phyloP scores from a whole-genome alignment of 1,140 invertebrate species.

The Heliothis subflexa region DNA sequence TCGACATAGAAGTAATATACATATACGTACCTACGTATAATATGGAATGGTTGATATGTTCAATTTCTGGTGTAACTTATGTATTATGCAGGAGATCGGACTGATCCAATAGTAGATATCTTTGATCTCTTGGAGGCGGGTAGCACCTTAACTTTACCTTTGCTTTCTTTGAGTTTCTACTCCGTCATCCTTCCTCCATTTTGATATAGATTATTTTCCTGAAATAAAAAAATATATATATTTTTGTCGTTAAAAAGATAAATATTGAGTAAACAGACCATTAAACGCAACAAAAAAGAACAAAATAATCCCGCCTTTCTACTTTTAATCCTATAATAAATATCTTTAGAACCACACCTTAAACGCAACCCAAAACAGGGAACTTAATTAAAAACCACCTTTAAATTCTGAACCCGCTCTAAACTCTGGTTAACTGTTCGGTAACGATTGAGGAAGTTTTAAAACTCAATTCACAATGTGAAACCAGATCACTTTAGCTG shows the following conservation, averaged over 20 bases:
- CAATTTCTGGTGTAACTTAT: neutral
- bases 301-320: neutral
- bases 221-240: too few relatives aligned
- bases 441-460: slow-evolving; percentile 40
- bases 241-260: too few relatives aligned
- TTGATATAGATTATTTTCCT: too few relatives aligned
- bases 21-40: too few relatives aligned
- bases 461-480: slow-evolving; percentile 48
- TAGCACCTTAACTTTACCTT: neutral
- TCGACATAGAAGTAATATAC: too few relatives aligned
- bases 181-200: too few relatives aligned
- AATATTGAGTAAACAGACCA: neutral
- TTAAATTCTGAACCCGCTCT: slow-evolving; percentile 38
- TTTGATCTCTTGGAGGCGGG: neutral
- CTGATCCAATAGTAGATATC: slow-evolving; percentile 5
- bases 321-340: neutral
- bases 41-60: neutral
- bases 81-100: slow-evolving; percentile 16
- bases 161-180: too few relatives aligned
- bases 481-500: slow-evolving; percentile 28
- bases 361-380: slow-evolving; percentile 7
- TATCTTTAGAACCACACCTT: neutral
- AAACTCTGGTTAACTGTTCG: slow-evolving; percentile 32
- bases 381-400: slow-evolving; percentile 44
- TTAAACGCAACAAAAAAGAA: neutral